Conservation (phyloP, 2,888 invertebrate genomes). For the Ichneumoninae sp. region DNA sequence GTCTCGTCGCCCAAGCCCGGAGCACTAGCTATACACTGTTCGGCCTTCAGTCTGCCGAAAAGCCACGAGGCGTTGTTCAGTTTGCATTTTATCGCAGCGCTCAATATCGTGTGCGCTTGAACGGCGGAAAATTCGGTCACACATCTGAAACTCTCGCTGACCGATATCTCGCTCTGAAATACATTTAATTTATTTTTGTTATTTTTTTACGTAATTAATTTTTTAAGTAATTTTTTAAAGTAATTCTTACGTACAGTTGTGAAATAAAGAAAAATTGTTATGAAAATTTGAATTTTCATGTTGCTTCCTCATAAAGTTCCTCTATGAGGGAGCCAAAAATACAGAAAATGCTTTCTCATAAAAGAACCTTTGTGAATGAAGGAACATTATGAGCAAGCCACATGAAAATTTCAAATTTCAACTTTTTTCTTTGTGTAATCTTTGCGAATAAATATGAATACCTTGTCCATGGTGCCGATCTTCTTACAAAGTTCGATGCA, state of each 20-base stretch:
- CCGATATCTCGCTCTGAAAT: slow-evolving; percentile 66
- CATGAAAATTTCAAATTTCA: background rate
- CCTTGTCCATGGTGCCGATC: slow-evolving; percentile 84
- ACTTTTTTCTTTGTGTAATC: background rate
- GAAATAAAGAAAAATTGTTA: slow-evolving; percentile 30
- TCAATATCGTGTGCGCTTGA: slow-evolving; percentile 81
- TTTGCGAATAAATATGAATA: slow-evolving; percentile 70
- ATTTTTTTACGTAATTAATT: background rate
- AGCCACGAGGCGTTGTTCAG: slow-evolving; percentile 78
- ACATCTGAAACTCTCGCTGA: slow-evolving; percentile 77
- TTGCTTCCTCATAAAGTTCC: too few relatives aligned
- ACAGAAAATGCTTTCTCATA: too few relatives aligned
- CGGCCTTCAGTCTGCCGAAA: slow-evolving; percentile 78
- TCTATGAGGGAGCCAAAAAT: too few relatives aligned
- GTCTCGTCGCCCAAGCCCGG: slow-evolving; percentile 73
- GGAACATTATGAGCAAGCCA: too few relatives aligned
- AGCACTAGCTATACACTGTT: slow-evolving; percentile 71
- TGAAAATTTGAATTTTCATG: too few relatives aligned
- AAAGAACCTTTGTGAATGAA: too few relatives aligned
- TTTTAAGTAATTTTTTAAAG: too few relatives aligned
- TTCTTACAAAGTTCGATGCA: slow-evolving; percentile 83
- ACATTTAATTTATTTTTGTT: background rate
- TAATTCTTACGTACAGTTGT: background rate
- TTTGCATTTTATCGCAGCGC: slow-evolving; percentile 81
- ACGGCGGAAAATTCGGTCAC: slow-evolving; percentile 81